Base-by-base conservation (phyloP, 1,140 invertebrate genomes). In the Achatina immaculata region DNA sequence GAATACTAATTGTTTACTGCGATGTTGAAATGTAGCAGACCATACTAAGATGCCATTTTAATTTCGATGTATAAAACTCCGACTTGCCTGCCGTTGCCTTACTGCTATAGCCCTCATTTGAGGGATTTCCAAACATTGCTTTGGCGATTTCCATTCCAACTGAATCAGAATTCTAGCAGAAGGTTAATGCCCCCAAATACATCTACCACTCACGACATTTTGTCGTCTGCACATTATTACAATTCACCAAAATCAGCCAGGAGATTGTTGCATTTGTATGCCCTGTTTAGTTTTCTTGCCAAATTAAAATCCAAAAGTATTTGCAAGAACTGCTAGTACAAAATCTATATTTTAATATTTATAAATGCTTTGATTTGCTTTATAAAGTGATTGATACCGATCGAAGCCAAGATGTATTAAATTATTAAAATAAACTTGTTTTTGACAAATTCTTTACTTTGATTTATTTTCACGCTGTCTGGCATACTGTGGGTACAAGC, bases 61-160 rank as follows among this genome's bases (percentile, higher is more conserved):
- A 21, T 31, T 28, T 31, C n/a, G 31, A 42, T 51, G 16, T 42
- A 38, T 51, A 40, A 1, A 42, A n/a, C 31, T 40, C 65, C 58
- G 77, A 38, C 58, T 81, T 74, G 88, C 88, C 89, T 82, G 83
- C 82, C 45, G 83, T 85, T 34, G 83, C 87, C 83, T 89, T 91
- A 42, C 87, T 89, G 78, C 90, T 91, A 81, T 98, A 97, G 86
- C 96, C 96, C 84, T 96, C 95, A 88, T 96, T 95, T 89, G 95
- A 94, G 84, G 95, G 93, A 62, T 94, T 93, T 82, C 95, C 95
- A 92, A 97, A 97, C 81, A 97, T 86, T 69, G 88, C 84, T 83
- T 87, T 88, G 28, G 88, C 88, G 71, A 88, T 74, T 80, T 89
- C 88, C 88, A 69, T 74, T 83, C 76, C 19, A 48, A 74, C 42